Evolutionary conservation across 1,140 invertebrate genomes (phyloP).

Genomic region (Caenorhabditis inopinata): DNA sequence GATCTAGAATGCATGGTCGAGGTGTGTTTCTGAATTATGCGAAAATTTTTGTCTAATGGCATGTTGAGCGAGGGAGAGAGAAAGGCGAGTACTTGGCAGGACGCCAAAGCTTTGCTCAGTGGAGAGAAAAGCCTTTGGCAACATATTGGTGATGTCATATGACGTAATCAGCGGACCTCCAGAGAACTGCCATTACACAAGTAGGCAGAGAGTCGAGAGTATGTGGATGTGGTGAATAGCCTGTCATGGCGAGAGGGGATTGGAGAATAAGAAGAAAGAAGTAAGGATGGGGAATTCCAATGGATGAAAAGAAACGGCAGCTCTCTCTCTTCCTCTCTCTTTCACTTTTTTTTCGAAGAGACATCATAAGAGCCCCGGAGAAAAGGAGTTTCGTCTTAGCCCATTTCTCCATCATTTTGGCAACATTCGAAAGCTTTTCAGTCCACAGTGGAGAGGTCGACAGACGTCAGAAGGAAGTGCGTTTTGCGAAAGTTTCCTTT

Average conservation of each 20-base stretch:
- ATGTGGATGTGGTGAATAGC: not conserved
- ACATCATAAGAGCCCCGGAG: constrained; percentile 27
- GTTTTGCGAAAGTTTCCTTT: constrained; percentile 28
- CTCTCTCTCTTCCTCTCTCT: not conserved
- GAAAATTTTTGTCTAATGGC: not conserved
- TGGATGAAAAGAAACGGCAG: constrained; percentile 9
- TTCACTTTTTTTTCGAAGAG: constrained; percentile 8
- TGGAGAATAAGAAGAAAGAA: not conserved
- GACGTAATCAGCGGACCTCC: constrained; percentile 15
- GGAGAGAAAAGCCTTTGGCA: not conserved
- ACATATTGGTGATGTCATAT: constrained; percentile 31
- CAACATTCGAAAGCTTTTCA: constrained; percentile 26
- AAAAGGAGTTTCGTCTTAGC: not conserved
- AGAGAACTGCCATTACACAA: constrained; percentile 25
- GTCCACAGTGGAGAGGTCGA: not conserved
- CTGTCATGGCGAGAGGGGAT: not conserved
- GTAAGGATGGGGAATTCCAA: not conserved
- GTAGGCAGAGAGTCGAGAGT: constrained; percentile 21
- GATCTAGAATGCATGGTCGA: not conserved
- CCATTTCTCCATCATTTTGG: not conserved
- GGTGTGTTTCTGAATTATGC: not conserved
- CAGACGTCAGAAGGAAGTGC: constrained; percentile 21
- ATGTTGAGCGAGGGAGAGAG: not conserved
- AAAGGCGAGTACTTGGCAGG: not conserved
- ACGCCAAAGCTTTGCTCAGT: constrained; percentile 10